phyloP scores from a whole-genome alignment of 2,888 invertebrate genomes.

The Operophtera brumata region DNA sequence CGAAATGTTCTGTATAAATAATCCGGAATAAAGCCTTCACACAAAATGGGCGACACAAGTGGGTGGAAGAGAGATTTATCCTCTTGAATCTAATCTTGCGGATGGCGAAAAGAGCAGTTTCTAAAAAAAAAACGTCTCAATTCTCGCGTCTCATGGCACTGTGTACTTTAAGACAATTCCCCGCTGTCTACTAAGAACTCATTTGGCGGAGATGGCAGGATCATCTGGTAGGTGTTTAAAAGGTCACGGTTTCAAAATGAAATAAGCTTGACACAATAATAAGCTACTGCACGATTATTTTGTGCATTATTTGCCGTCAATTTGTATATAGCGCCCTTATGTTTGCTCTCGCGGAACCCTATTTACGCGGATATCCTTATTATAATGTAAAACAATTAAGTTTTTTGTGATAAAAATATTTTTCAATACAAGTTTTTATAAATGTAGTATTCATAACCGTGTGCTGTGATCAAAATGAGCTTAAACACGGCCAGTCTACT shows the following conservation, averaged over 20 bases:
- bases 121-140: slow-evolving; percentile 64
- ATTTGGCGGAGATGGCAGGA: slow-evolving; percentile 52
- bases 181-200: slow-evolving; percentile 55
- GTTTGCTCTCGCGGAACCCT: too few relatives aligned
- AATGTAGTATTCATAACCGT: too few relatives aligned
- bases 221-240: slow-evolving; percentile 38
- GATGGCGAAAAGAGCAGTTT: slow-evolving; percentile 73
- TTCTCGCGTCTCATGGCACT: slow-evolving; percentile 51
- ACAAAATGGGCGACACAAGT: slow-evolving; percentile 67
- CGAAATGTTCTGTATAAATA: slow-evolving; percentile 73
- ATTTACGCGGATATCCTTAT: too few relatives aligned
- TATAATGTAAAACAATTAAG: too few relatives aligned
- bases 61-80: slow-evolving; percentile 73
- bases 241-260: slow-evolving; percentile 20
- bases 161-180: slow-evolving; percentile 56
- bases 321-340: too few relatives aligned
- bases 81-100: slow-evolving; percentile 76
- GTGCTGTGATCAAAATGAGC: too few relatives aligned
- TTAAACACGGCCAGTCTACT: too few relatives aligned
- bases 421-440: too few relatives aligned
- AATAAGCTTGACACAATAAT: background rate
- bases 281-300: background rate
- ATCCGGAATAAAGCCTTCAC: slow-evolving; percentile 72
- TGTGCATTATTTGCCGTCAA: too few relatives aligned
- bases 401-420: too few relatives aligned